Percentiles rank a stretch among this genome's conserved stretches.
Conservation (phyloP, 1,140 invertebrate species). For the Bombus huntii region DNA sequence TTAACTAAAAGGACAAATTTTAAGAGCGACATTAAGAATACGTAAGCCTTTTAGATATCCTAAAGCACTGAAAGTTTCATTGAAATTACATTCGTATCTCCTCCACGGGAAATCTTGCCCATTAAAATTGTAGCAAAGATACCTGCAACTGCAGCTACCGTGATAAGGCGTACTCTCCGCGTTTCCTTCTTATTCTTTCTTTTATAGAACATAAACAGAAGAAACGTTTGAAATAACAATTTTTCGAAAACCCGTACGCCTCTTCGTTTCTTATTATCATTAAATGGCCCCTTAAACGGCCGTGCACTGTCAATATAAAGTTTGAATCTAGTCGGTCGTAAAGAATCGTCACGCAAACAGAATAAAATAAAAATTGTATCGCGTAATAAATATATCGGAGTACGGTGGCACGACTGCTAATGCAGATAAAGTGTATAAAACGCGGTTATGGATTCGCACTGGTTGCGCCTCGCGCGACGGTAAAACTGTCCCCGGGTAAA, state of each 20-base stretch:
- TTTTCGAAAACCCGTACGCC: conserved; percentile 19
- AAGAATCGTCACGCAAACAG: neutral
- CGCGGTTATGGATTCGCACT: conserved; percentile 56
- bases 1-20: no score
- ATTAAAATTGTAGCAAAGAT: neutral
- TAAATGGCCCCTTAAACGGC: conserved; percentile 32
- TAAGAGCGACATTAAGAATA: neutral
- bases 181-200: neutral
- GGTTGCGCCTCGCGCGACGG: conserved; percentile 55
- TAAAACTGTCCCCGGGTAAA: conserved; percentile 66
- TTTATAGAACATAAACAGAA: conserved; percentile 8
- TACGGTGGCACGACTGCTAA: conserved; percentile 28
- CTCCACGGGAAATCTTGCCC: neutral
- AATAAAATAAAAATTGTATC: conserved; percentile 46
- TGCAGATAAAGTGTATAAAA: conserved; percentile 63
- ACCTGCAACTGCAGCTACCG: neutral
- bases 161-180: neutral
- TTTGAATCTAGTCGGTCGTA: conserved; percentile 1
- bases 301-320: neutral
- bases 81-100: neutral
- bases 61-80: neutral
- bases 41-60: neutral
- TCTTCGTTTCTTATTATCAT: neutral
- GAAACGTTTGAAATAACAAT: conserved; percentile 8
- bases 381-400: conserved; percentile 50